Percentiles rank a stretch among this genome's conserved stretches.
Evolutionary conservation across 1,140 invertebrate species (phyloP).

Genomic region (Cotesia typhae): DNA sequence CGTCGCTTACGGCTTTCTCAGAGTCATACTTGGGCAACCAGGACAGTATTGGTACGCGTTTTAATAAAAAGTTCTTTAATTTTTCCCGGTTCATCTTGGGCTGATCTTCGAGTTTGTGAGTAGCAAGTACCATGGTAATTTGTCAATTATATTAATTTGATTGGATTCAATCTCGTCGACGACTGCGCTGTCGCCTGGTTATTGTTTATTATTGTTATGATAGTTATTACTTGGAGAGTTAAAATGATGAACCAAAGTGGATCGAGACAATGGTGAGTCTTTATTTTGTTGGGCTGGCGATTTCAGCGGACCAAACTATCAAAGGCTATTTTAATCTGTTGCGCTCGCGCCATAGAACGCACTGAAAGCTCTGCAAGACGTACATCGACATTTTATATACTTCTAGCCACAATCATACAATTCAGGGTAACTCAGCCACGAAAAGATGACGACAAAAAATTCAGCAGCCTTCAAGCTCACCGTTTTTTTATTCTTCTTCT

Average conservation of each 20-base stretch:
- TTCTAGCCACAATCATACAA: slow-evolving; percentile 1
- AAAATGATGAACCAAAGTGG: slow-evolving; percentile 13
- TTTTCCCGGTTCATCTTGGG: slow-evolving; percentile 2
- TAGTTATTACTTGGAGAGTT: background rate
- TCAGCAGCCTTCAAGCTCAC: background rate
- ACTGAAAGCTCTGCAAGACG: slow-evolving; percentile 18
- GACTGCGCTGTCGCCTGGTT: background rate
- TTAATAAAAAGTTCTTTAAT: slow-evolving; percentile 45
- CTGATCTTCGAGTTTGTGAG: slow-evolving; percentile 22
- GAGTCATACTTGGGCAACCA: slow-evolving; percentile 79
- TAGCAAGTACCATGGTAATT: slow-evolving; percentile 20
- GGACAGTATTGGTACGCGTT: slow-evolving; percentile 70
- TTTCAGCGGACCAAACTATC: background rate
- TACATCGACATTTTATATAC: slow-evolving; percentile 16
- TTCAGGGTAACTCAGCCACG: slow-evolving; percentile 14
- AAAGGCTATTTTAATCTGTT: slow-evolving; percentile 22
- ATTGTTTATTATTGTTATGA: background rate
- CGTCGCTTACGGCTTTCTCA: slow-evolving; percentile 76
- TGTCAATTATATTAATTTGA: background rate
- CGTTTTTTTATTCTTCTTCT: background rate
- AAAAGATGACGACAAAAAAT: background rate
- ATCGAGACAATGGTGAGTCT: background rate
- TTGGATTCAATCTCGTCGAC: slow-evolving; percentile 5
- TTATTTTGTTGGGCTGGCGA: background rate
- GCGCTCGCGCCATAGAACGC: slow-evolving; percentile 17